Percentiles rank a stretch among this genome's conserved stretches.
phyloP scores from a whole-genome alignment of 2,797 vertebrate species.

The Sebastiscus albofasciatus region DNA sequence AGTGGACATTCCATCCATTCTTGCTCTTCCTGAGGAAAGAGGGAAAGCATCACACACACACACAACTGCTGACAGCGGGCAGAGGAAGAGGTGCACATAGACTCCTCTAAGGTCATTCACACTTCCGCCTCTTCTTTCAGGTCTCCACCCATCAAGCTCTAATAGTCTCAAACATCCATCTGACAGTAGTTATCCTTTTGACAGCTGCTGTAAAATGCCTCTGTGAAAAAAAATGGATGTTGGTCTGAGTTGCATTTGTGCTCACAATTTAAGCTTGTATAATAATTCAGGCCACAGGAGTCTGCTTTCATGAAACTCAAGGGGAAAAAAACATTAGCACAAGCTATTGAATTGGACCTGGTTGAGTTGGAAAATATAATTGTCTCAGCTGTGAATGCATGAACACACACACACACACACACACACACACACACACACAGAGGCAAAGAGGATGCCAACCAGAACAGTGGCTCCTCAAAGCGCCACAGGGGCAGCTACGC shows the following conservation, averaged over 20 bases:
- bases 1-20: slow-evolving; percentile 69
- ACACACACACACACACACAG: slow-evolving; percentile 7
- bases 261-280: background rate
- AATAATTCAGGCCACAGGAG: background rate
- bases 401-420: background rate
- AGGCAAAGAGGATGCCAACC: slow-evolving; percentile 25
- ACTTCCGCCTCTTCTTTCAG: slow-evolving; percentile 40
- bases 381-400: slow-evolving; percentile 9
- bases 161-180: background rate
- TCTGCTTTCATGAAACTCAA: background rate
- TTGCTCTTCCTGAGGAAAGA: slow-evolving; percentile 74
- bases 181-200: background rate
- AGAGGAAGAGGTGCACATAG: slow-evolving; percentile 34
- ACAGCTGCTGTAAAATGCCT: background rate
- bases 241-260: background rate
- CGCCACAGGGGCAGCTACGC: slow-evolving; percentile 39
- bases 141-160: slow-evolving; percentile 3
- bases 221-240: background rate
- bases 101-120: slow-evolving; percentile 39
- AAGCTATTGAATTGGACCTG: background rate
- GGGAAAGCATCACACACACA: slow-evolving; percentile 42
- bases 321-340: slow-evolving; percentile 4
- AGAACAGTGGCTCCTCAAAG: slow-evolving; percentile 49
- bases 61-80: slow-evolving; percentile 42
- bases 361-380: slow-evolving; percentile 28